A percentile compares a stretch with the other conserved stretches of the same genome.
phyloP scores from a whole-genome alignment of 2,113 vertebrate species.

The Apodemus speciosus region DNA sequence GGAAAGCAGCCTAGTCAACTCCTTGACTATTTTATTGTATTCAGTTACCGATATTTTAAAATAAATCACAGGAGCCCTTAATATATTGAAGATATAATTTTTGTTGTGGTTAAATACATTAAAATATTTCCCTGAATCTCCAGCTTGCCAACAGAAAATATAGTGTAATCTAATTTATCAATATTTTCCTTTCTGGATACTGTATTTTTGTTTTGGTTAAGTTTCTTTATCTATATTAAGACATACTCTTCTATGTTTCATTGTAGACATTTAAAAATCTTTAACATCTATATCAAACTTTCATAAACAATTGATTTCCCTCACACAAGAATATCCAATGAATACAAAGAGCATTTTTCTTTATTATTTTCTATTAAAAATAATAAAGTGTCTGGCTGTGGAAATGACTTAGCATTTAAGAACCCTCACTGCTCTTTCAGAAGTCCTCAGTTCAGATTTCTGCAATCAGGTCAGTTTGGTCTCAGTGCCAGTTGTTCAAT shows the following conservation, averaged over 20 bases:
- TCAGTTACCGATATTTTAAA: neutral
- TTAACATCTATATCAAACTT: conserved; percentile 11
- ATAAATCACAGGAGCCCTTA: neutral
- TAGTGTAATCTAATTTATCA: neutral
- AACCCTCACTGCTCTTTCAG: neutral
- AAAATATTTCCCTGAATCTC: neutral
- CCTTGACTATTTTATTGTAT: neutral
- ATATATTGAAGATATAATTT: neutral
- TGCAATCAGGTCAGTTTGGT: neutral
- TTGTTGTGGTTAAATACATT: neutral
- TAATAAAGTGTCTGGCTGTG: neutral
- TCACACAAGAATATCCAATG: neutral
- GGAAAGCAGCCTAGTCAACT: neutral
- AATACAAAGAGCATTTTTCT: neutral
- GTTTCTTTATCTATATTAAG: neutral
- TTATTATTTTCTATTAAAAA: neutral
- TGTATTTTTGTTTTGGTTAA: neutral
- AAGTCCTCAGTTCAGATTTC: too few species aligned
- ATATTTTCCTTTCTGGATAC: neutral
- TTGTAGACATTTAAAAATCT: neutral
- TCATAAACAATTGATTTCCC: neutral
- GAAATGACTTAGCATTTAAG: neutral
- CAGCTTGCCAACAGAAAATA: conserved; percentile 1
- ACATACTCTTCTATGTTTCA: neutral
- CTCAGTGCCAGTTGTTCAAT: neutral